Conservation (phyloP, 2,797 vertebrate genomes). For the Epinephelus coioides region DNA sequence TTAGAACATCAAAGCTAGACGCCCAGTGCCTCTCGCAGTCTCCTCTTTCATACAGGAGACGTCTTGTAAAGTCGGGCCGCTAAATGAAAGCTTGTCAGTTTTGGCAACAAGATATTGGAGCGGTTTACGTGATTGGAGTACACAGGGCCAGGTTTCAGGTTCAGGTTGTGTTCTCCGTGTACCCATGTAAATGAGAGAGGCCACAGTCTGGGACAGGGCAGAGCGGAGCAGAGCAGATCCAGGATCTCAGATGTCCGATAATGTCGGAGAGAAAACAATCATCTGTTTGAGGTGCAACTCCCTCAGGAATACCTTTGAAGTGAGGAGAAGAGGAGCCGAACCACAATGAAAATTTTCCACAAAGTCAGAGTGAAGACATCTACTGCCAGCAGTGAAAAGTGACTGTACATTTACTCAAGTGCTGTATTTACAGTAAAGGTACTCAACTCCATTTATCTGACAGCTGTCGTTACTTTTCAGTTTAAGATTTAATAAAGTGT, state of each 20-base stretch:
- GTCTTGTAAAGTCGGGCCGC: constrained; percentile 57
- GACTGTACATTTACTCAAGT: not conserved
- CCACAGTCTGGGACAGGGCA: constrained; percentile 61
- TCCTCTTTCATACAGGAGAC: constrained; percentile 76
- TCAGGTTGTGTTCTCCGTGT: constrained; percentile 56
- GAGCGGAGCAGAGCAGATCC: constrained; percentile 34
- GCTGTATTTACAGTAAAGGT: not conserved
- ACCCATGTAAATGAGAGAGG: constrained; percentile 76
- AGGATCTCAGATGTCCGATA: constrained; percentile 81
- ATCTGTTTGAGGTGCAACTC: constrained; percentile 65
- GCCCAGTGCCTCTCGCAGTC: constrained; percentile 48
- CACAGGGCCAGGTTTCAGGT: constrained; percentile 73
- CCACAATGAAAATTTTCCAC: constrained; percentile 51
- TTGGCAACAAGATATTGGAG: constrained; percentile 77
- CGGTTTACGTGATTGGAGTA: constrained; percentile 64
- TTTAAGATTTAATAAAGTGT: not conserved
- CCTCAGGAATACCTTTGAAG: constrained; percentile 76
- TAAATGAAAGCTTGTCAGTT: constrained; percentile 77
- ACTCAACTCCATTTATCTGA: not conserved
- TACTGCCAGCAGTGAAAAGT: constrained; percentile 15
- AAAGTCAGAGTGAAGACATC: constrained; percentile 48
- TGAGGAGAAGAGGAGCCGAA: constrained; percentile 44
- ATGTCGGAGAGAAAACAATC: constrained; percentile 77
- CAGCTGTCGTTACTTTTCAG: not conserved
- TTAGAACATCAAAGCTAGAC: constrained; percentile 75